A percentile compares a stretch with the other conserved stretches of the same genome.
Conservation (phyloP, 2,888 invertebrate species). For the Drosophila atroscutellata region DNA sequence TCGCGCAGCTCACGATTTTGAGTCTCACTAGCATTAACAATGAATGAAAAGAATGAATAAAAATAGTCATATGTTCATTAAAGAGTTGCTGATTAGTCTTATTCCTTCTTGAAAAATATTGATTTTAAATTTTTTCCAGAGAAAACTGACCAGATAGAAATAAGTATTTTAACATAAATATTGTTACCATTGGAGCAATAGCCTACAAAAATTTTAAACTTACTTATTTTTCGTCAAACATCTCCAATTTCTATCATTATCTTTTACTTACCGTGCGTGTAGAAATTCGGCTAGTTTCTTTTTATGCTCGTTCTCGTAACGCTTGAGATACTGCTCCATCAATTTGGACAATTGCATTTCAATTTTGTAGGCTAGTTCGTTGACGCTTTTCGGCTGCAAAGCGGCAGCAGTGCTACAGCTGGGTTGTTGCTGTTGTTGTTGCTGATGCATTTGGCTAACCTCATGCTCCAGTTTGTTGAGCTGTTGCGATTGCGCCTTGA, state of each 20-base stretch:
- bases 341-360: slow-evolving; percentile 83
- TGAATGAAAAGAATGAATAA: background rate
- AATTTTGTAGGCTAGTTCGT: slow-evolving; percentile 82
- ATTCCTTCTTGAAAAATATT: background rate
- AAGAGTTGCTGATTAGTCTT: background rate
- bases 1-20: slow-evolving; percentile 86
- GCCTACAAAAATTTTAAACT: background rate
- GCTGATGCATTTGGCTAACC: slow-evolving; percentile 78
- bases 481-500: slow-evolving; percentile 86
- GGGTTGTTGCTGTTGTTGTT: slow-evolving; percentile 38
- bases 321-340: slow-evolving; percentile 84
- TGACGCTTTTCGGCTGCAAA: slow-evolving; percentile 73
- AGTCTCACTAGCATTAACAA: slow-evolving; percentile 79
- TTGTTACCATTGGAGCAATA: background rate
- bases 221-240: background rate
- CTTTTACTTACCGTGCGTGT: slow-evolving; percentile 74
- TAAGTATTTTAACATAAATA: background rate
- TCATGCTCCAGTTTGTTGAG: slow-evolving; percentile 85
- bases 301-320: slow-evolving; percentile 83
- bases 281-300: slow-evolving; percentile 82
- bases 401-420: slow-evolving; percentile 52
- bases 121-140: background rate
- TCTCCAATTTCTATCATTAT: background rate
- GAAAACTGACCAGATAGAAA: background rate
- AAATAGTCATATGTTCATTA: background rate